Percentiles rank a stretch among this genome's conserved stretches.
Evolutionary conservation across 2,797 vertebrate genomes (phyloP).

Genomic region (Garrulus glandarius): DNA sequence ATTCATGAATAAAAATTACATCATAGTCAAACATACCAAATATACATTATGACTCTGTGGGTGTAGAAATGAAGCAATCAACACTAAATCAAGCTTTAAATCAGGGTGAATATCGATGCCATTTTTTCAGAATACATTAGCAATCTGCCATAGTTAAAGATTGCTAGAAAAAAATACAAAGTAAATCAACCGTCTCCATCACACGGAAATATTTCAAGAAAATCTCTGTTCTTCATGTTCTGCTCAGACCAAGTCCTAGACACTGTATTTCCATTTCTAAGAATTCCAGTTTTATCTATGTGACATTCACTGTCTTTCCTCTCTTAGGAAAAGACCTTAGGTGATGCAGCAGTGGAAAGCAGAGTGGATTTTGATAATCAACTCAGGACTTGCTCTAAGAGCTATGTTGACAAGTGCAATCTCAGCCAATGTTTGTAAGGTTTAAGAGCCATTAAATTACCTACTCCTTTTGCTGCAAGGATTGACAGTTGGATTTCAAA

Average conservation of each 20-base stretch:
- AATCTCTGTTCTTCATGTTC: not conserved
- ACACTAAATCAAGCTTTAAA: slow-evolving; percentile 38
- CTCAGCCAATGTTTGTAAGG: not conserved
- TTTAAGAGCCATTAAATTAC: slow-evolving; percentile 23
- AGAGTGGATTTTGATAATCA: slow-evolving; percentile 3
- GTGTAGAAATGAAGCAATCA: slow-evolving; percentile 16
- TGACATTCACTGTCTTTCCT: not conserved
- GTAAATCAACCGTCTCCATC: not conserved
- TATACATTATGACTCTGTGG: not conserved
- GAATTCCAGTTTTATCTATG: not conserved
- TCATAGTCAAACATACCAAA: not conserved
- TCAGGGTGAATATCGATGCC: not conserved
- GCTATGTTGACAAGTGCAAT: not conserved
- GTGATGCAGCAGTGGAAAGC: not conserved
- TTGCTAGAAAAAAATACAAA: not conserved
- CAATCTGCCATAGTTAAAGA: not conserved
- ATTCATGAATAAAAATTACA: slow-evolving; percentile 10
- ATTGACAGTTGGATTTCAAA: slow-evolving; percentile 2
- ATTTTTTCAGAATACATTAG: slow-evolving; percentile 11
- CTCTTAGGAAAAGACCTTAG: not conserved
- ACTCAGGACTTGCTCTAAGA: not conserved
- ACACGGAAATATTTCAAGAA: not conserved
- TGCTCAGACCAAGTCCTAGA: not conserved
- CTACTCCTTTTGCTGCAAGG: not conserved
- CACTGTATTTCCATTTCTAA: not conserved